Base-by-base conservation (phyloP, 1,140 invertebrate species). In the Drosophila tani region DNA sequence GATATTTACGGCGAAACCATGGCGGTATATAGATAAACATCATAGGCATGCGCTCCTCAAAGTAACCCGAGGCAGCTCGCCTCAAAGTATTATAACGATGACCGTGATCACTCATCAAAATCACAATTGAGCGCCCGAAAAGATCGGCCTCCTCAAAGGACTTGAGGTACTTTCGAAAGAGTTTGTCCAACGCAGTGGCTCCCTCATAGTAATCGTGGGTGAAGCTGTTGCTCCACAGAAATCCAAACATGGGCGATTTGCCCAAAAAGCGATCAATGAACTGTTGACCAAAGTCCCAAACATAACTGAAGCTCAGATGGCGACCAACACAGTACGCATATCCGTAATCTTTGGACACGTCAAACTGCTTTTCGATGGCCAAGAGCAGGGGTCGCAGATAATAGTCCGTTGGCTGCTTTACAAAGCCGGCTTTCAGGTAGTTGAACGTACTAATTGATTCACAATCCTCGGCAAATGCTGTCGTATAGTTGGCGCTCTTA, bases 71-170 rank as follows among this genome's bases (percentile, higher is more conserved):
- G 80, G 70, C 15, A 21, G 77, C 58, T 58, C 94, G 90, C 41
- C 96, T 90, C 29, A 98, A 95, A 5, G 93, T 92, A 11, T 97
- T 97, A 94, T 96, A 98, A 24, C 98, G 92, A 85, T 97, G 96
- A 0, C 98, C 98, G 92, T 99, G 98, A 93, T 99, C 98, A 81
- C 97, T 98, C 80, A 98, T 94, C n/a, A 98, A 94, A 17, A 99
- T 94, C 0, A 99, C 90, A 77, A 96, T 93, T 0, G 96, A 95
- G 47, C 95, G 94, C 41, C 96, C 94, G 45, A 96, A 92, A 12
- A 95, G 93, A 0, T 94, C 94, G 2, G 93, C 91, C 0, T 93
- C 78, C 24, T 95, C 93, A 24, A 97, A 82, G 8, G 93, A 91
- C 51, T 94, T 91, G 11, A 97, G 93, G 74, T 95, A 95, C 2